Evolutionary conservation across 2,113 vertebrate genomes (phyloP), one percentile per base, ranked within the genome.

Genomic region (Lethenteron reissneri): DNA sequence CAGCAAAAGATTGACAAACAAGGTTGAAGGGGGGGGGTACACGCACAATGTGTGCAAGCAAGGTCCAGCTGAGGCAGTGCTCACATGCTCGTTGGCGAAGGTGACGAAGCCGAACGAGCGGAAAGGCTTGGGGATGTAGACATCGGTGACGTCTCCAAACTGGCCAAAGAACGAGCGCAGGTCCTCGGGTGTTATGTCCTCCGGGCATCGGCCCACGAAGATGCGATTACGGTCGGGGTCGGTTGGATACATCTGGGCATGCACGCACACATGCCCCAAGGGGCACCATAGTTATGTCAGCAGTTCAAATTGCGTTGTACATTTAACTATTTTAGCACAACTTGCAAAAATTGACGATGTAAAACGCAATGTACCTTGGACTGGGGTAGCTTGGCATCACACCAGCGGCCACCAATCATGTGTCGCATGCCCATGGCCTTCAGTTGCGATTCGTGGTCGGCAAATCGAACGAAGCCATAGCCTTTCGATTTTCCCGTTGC

Each of bases 341-440:
- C 41, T 41, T 41, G 41, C 5, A 41, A 41, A 4, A 41, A 41
- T 41, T 41, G 41, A 5, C 41, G 41, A 41, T 41, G 41, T 41
- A 41, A 41, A 41, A 41, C 41, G 41, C 21, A 64, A 17, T 68
- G n/a, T 68, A 68, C 64, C 64, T 68, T 68, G 11, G 64, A 68
- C 21, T 68, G 64, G 8, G 64, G 64, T 21, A 68, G 11, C 64
- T 68, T 68, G 64, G 21, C 64, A 11, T 68, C 64, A 68, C 64
- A 68, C 64, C 64, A 68, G 64, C 64, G 64, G n/a, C 64, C 64
- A 68, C 64, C 64, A 68, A 68, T 68, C 64, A 68, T 68, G 64
- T 68, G 64, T 11, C 64, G 64, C 64, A 68, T 68, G n/a, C n/a
- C n/a, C 64, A 68, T 17, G 64, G 64, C 64, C 11, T 68, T 68